These are phyloP conservation scores for Erythrocercus mccallii DNA, from an alignment of 2,113 vertebrate genomes.

Conservation along the genomic window DNA sequence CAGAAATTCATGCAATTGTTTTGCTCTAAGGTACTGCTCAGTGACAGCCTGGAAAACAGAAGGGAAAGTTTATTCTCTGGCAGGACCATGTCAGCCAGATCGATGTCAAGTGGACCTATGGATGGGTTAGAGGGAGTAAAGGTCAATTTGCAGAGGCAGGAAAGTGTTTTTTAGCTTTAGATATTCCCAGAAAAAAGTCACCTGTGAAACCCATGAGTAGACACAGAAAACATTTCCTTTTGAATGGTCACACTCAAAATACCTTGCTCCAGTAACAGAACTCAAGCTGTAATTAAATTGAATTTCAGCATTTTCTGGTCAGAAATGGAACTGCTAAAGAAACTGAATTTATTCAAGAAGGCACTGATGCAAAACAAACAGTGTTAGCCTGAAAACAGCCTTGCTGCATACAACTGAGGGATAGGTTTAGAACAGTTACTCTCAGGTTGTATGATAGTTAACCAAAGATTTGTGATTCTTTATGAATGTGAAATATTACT, in stretches of 20 bases:
- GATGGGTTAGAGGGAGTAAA: conserved; percentile 13
- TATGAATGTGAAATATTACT: not conserved
- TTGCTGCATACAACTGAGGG: not conserved
- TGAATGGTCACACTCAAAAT: not conserved
- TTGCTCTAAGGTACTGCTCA: conserved; percentile 2
- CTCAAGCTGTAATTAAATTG: not conserved
- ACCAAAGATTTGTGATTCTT: not conserved
- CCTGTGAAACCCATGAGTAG: not conserved
- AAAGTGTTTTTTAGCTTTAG: conserved; percentile 69
- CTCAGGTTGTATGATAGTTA: not conserved
- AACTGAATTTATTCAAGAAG: not conserved
- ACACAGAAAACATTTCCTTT: not conserved
- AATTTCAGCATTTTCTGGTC: not conserved
- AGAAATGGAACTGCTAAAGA: not conserved
- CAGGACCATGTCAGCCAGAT: conserved; percentile 46
- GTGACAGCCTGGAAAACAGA: conserved; percentile 49
- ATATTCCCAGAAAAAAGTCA: not conserved
- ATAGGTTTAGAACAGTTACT: not conserved
- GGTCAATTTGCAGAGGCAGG: conserved; percentile 30
- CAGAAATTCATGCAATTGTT: conserved; percentile 77
- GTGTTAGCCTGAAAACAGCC: not conserved
- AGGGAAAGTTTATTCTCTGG: conserved; percentile 76
- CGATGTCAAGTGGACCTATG: conserved; percentile 19
- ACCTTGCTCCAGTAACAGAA: not conserved
- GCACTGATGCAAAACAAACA: not conserved